Percentiles rank a stretch among this genome's conserved stretches.
These are phyloP conservation scores for Argyrosomus japonicus DNA, from an alignment of 2,113 vertebrate genomes.

Conservation along the genomic window DNA sequence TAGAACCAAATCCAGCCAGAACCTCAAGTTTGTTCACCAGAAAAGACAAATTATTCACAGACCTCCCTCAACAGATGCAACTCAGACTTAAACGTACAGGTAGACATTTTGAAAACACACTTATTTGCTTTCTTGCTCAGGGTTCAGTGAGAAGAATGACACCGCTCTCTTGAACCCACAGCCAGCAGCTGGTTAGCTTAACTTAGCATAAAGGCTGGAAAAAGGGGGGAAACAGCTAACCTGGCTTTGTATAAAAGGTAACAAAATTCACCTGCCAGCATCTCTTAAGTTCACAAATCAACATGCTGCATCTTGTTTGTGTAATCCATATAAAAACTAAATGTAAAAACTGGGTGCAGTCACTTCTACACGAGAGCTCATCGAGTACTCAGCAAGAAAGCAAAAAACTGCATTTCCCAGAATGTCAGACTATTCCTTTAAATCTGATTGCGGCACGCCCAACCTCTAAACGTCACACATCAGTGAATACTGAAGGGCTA, in stretches of 20 bases:
- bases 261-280: conserved; percentile 14
- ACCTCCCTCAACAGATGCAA: conserved; percentile 14
- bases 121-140: not conserved
- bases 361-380: conserved; percentile 7
- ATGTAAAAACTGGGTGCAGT: not conserved
- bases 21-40: conserved; percentile 22
- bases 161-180: not conserved
- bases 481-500: conserved; percentile 28
- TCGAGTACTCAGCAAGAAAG: not conserved
- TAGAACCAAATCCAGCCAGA: conserved; percentile 25
- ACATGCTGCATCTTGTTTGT: no score
- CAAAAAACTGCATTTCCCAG: not conserved
- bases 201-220: conserved; percentile 13
- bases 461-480: conserved; percentile 14
- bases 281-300: not conserved
- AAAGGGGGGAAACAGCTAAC: not conserved
- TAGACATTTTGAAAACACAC: conserved; percentile 5
- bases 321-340: no score
- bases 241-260: conserved; percentile 7
- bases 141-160: conserved; percentile 16
- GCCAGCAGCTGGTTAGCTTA: conserved; percentile 19
- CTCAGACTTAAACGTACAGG: conserved; percentile 16
- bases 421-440: conserved; percentile 5
- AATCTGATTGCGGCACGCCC: conserved; percentile 9
- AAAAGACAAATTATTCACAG: conserved; percentile 23